Base-by-base conservation (phyloP, 2,888 invertebrate genomes). In the Celastrina argiolus region DNA sequence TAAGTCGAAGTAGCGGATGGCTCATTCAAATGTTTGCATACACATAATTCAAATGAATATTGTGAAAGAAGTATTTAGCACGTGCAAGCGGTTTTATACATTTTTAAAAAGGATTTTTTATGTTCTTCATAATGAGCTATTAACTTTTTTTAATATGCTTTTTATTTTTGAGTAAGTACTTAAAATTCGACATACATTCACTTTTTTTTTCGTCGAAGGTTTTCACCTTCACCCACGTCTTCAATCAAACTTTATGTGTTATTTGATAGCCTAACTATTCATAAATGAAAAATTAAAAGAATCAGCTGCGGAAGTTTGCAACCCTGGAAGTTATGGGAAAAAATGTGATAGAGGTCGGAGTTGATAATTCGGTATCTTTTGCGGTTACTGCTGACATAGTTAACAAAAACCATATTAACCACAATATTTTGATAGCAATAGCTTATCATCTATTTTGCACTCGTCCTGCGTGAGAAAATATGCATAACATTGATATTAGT, bases 331-430 rank as follows among this genome's bases (percentile, higher is more conserved):
- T 59, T 59, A 59, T 59, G 59, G 59, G 56, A 56, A 56, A 22
- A 34, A 59, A 59, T 58, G 58, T 58, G 31, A 56, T 56, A 56
- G 56, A 18, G 56, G 56, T 56, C 56, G 56, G 56, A 39, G 39
- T 65, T 41, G 56, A 65, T 36, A 61, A 34, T 34, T 61, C 36
- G 59, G 59, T 61, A 61, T 61, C 36, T 34, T 61, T 61, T 61
- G 59, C 34, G 59, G 59, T 61, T 39, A 36, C 61, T 61, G 36
- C 61, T 61, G 61, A 61, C 39, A 61, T 42, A 42, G 61, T 61
- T 18, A 39, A 61, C 39, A 39, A 39, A 39, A 39, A 14, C 39
- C 8, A 39, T 39, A 39, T 39, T 39, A 39, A 39, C 8, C 39
- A 14, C 39, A 39, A 39, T 39, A 39, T 39, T 39, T 39, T 39